Base-by-base conservation (phyloP, 2,888 invertebrate genomes). In the Trichacis sp. region DNA sequence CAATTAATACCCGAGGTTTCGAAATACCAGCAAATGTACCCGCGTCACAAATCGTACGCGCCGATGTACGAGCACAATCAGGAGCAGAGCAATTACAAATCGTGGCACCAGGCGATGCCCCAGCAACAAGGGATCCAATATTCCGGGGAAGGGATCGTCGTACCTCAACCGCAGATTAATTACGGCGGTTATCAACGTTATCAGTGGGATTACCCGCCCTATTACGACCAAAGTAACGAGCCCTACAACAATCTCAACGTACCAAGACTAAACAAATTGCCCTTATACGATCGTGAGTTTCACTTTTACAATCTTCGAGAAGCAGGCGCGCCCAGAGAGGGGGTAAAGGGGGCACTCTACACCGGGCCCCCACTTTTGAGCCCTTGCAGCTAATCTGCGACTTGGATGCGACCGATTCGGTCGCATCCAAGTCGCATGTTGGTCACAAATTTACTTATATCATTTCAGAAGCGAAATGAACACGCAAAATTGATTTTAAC, bases 121-220 rank as follows among this genome's bases (percentile, higher is more conserved):
- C 80, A 77, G 30, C 75, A 75, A 48, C 75, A 73, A 11, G 73
- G 69, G 9, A 48, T 74, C 49, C 70, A 76, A 15, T 82, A 79
- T 62, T 75, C 79, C 2, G 72, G 64, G 0, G 77, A 76, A 11
- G 71, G 72, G 49, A 62, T 72, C 11, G 70, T 72, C 33, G 18
- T 76, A 17, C 64, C 75, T 8, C 72, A 76, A 36, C 62, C 76
- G 2, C 76, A 66, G 51, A 72, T 74, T 4, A 76, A 71, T 49
- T 75, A 74, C 18, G 76, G 71, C n/a, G 68, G 71, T 1, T 64
- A 61, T 38, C 77, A 76, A 11, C 70, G 74, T 3, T 78, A 79
- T 24, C 77, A 71, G 15, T 82, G 81, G 82, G 77, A 82, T 33
- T 80, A 81, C 70, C 77, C 74, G 38, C 77, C 75, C 5, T 63